Base-by-base conservation (phyloP, 2,888 invertebrate genomes). In the Patella caerulea region DNA sequence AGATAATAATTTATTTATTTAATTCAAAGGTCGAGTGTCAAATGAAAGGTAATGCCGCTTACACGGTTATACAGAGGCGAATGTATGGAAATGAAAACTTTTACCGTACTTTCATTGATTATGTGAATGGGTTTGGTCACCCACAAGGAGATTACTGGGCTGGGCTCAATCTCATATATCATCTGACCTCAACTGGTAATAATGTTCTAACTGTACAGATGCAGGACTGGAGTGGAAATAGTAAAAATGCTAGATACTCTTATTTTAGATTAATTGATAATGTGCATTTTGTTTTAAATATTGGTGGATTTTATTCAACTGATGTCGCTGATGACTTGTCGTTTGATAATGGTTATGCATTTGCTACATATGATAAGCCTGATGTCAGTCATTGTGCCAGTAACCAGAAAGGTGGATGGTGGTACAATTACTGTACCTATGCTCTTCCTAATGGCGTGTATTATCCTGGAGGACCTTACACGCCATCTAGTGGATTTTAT, bases 341-440 rank as follows among this genome's bases (percentile, higher is more conserved):
- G 59, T 83, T 81, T 75, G 83, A 85, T 78, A 87, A 86, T 76
- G 82, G 83, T 56, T 83, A 82, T 83, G 71, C 74, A 1, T 89
- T 89, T 75, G 79, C 83, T 34, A 87, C 88, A 2, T 80, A 73
- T 24, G 88, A 89, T 78, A 55, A 53, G 4, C 78, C 81, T 2
- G 88, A 88, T 76, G 3, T 34, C 11, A 19, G 84, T 71, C 24
- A 78, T 15, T 90, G 90, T 78, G 89, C 88, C 11, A 9, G 17
- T 14, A n/a, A 86, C 24, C 83, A 84, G 83, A 80, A 78, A n/a
- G 86, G 83, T 1, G 90, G 88, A 2, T 89, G 89, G 89, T 89
- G 88, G 89, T 89, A 85, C 83, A 87, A 88, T 74, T 84, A 85
- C 81, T 89, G 89, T 74, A 75, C 86, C 45, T 82, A 81, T 34